Percentiles rank a stretch among this genome's conserved stretches.
These are phyloP conservation scores for Chitala chitala DNA, from an alignment of 2,113 vertebrate species.

Conservation along the genomic window DNA sequence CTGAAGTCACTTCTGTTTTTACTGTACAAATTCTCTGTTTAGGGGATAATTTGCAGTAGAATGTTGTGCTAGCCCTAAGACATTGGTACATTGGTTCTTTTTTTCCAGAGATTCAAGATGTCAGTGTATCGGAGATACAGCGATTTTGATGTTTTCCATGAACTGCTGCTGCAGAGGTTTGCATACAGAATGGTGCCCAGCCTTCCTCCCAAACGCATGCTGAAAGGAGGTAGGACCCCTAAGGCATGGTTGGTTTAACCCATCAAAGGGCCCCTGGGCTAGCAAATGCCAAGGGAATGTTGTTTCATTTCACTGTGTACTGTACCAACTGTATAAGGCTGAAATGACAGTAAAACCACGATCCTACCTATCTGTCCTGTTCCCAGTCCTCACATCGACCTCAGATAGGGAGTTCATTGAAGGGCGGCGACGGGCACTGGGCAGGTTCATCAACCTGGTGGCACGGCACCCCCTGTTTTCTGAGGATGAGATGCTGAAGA, in stretches of 20 bases:
- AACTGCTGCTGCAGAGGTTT: slow-evolving; percentile 85
- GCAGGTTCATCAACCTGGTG: slow-evolving; percentile 88
- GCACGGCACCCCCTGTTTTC: slow-evolving; percentile 88
- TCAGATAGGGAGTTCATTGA: slow-evolving; percentile 94
- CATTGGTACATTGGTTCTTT: background rate
- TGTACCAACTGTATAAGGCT: too few relatives aligned
- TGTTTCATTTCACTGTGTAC: too few relatives aligned
- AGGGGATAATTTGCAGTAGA: background rate
- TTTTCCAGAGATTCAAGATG: slow-evolving; percentile 72
- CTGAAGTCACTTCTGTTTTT: too few relatives aligned
- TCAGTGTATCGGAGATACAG: slow-evolving; percentile 88
- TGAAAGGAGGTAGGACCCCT: slow-evolving; percentile 93
- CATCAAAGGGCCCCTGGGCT: too few relatives aligned
- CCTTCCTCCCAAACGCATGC: slow-evolving; percentile 86
- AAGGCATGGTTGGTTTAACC: too few relatives aligned
- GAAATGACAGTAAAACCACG: too few relatives aligned
- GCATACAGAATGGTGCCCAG: slow-evolving; percentile 88
- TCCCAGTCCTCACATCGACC: slow-evolving; percentile 52
- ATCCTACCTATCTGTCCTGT: slow-evolving; percentile 24
- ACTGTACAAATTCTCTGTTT: background rate
- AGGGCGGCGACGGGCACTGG: slow-evolving; percentile 76
- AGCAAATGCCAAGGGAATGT: too few relatives aligned
- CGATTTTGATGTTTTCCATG: slow-evolving; percentile 93
- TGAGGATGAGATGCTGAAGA: slow-evolving; percentile 80
- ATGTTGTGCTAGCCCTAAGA: background rate